Percentiles rank a stretch among this genome's conserved stretches.
phyloP scores from a whole-genome alignment of 2,888 invertebrate species.

The Cremastinae sp. region DNA sequence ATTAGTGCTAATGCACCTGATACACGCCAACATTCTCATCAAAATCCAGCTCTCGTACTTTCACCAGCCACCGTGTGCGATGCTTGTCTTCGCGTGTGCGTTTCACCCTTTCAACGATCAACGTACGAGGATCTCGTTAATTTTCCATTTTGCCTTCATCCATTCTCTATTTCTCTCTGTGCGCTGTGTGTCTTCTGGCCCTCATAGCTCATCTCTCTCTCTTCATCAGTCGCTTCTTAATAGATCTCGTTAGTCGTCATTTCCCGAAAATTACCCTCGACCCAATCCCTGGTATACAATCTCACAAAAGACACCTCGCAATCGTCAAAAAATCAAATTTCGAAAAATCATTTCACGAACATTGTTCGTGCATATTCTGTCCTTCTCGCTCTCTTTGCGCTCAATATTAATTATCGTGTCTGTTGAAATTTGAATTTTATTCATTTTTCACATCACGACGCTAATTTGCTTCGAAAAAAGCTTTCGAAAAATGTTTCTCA shows the following conservation, averaged over 20 bases:
- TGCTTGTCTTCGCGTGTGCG: constrained; percentile 9
- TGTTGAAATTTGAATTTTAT: too few relatives aligned
- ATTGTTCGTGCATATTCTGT: too few relatives aligned
- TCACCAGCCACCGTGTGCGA: constrained; percentile 5
- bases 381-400: too few relatives aligned
- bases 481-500: too few relatives aligned
- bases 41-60: constrained; percentile 23
- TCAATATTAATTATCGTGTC: too few relatives aligned
- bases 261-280: constrained; percentile 31
- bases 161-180: constrained; percentile 27
- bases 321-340: too few relatives aligned
- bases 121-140: constrained; percentile 25
- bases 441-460: too few relatives aligned
- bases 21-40: constrained; percentile 48
- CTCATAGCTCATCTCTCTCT: constrained; percentile 20
- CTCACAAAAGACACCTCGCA: not conserved
- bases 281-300: constrained; percentile 26
- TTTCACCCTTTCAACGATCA: constrained; percentile 19
- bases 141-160: constrained; percentile 38
- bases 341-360: too few relatives aligned
- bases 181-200: not conserved
- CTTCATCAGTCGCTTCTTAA: constrained; percentile 29
- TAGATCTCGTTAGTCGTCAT: constrained; percentile 33
- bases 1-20: constrained; percentile 60
- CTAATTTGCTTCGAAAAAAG: too few relatives aligned